Conservation (phyloP, 2,113 vertebrate species). For the Synodontis membranacea region DNA sequence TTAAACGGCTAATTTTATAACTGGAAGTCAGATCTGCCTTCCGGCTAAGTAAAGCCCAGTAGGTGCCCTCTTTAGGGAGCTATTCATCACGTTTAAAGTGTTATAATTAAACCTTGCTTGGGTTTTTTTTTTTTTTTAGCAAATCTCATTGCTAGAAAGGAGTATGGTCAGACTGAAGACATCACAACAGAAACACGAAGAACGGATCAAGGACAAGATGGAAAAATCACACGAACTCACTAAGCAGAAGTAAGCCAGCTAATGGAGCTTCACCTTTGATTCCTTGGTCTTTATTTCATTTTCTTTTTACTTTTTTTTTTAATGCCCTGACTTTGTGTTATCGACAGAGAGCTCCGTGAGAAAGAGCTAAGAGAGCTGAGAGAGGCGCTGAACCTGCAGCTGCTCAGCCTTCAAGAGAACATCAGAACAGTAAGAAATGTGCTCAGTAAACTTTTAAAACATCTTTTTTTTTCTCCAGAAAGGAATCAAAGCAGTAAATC, state of each 20-base stretch:
- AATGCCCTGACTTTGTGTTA: background rate
- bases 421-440: constrained; percentile 19
- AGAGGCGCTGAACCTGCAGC: constrained; percentile 43
- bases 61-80: background rate
- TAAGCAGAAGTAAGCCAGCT: constrained; percentile 52
- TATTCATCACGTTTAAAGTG: background rate
- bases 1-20: background rate
- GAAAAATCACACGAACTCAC: constrained; percentile 21
- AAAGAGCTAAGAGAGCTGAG: constrained; percentile 47
- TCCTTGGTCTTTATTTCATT: background rate
- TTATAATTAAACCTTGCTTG: background rate
- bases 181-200: constrained; percentile 30
- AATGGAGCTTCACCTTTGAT: background rate
- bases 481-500: constrained; percentile 44
- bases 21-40: background rate
- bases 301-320: background rate
- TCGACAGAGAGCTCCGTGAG: constrained; percentile 40
- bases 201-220: constrained; percentile 40
- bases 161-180: constrained; percentile 47
- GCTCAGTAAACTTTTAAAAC: constrained; percentile 12
- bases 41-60: background rate
- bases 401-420: constrained; percentile 39
- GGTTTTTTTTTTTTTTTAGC: too few relatives aligned
- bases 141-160: constrained; percentile 36
- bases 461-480: background rate